Percentiles rank a stretch among this genome's conserved stretches.
Conservation (phyloP, 35 echinoderm and acorn worm species). For the Strongylocentrotus purpuratus region DNA sequence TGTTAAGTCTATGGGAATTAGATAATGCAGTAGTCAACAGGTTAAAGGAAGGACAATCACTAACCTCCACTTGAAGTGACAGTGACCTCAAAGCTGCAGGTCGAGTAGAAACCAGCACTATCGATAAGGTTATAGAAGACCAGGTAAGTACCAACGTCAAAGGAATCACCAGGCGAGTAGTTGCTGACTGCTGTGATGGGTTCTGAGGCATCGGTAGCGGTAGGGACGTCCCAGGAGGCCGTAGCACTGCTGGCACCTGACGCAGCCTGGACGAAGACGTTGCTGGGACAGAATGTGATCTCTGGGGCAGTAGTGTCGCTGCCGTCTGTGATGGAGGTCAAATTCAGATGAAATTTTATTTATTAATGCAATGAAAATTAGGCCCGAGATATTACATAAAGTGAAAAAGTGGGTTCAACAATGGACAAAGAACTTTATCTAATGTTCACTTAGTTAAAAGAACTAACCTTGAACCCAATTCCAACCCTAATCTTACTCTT, state of each 20-base stretch:
- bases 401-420: no score
- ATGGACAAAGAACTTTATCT: no score
- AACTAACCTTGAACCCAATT: no score
- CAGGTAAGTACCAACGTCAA: neutral
- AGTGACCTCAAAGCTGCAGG: slow-evolving; percentile 42
- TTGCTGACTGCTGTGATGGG: slow-evolving; percentile 4
- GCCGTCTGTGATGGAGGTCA: neutral
- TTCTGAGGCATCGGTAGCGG: slow-evolving; percentile 40
- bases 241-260: neutral
- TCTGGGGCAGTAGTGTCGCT: neutral
- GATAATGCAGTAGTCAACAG: no score
- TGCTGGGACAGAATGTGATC: neutral
- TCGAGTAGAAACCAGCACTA: slow-evolving; percentile 6
- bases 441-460: no score
- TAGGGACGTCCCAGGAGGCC: neutral
- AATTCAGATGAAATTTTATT: neutral
- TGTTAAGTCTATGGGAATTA: no score
- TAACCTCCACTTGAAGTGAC: neutral
- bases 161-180: slow-evolving; percentile 35
- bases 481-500: neutral
- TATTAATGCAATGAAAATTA: neutral
- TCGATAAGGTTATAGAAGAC: slow-evolving; percentile 48
- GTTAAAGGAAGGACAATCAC: neutral
- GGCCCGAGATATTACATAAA: neutral
- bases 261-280: neutral